Base-by-base conservation (phyloP, 35 echinoderm and acorn worm species). In the Antedon bifida region DNA sequence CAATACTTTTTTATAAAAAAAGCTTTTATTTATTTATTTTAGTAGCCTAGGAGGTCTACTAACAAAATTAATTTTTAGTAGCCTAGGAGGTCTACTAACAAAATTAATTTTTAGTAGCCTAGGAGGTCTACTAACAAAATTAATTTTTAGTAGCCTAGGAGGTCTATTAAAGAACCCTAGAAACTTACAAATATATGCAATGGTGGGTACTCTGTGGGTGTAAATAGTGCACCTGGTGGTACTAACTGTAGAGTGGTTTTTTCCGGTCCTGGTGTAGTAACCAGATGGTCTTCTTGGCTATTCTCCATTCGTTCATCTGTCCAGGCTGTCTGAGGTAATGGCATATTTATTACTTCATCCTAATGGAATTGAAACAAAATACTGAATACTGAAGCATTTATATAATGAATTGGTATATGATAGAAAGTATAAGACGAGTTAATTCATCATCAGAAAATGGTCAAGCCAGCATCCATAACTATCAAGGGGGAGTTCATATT, bases 141-240 rank as follows among this genome's bases (percentile, higher is more conserved):
- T 31, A 78, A 9, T 33, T 12, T 33, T 9, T n/a, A n/a, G n/a
- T n/a, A n/a, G n/a, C n/a, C n/a, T n/a, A n/a, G n/a, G n/a, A n/a
- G n/a, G n/a, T n/a, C n/a, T n/a, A n/a, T n/a, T n/a, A n/a, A n/a
- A n/a, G n/a, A 36, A 34, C 76, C 1, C 17, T n/a, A 34, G 29
- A 23, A 42, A 73, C 95, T 99, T 85, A 99, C 95, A 99, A 99
- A 99, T 84, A 99, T 99, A 76, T 99, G 95, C 30, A 99, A 83
- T 36, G 88, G 73, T 29, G 90, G 95, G 32, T 99, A 99, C 33
- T 99, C 95, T 36, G 89, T 92, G 30, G 95, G 91, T 74, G 85
- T 87, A 79, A 99, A 99, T 32, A 99, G 85, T 1, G 88, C 88
- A 36, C 88, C 46, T 33, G 95, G 95, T 7, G 95, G 95, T 0